phyloP scores from a whole-genome alignment of 2,888 invertebrate genomes.

The Perizoma affinitatum region DNA sequence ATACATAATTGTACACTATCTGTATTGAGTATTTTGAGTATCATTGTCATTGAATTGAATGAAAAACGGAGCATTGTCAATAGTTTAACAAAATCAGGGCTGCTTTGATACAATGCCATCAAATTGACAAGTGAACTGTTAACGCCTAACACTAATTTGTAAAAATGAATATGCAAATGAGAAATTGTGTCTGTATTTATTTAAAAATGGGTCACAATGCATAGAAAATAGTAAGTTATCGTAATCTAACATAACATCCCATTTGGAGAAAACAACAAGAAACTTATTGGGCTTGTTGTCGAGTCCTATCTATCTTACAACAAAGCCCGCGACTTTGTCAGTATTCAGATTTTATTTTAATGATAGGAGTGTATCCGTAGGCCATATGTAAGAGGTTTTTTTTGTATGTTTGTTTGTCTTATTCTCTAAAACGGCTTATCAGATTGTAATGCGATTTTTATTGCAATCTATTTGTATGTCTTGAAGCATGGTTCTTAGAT shows the following conservation, averaged over 20 bases:
- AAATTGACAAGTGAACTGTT: constrained; percentile 64
- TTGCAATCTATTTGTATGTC: too few relatives aligned
- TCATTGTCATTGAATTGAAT: constrained; percentile 35
- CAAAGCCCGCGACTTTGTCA: too few relatives aligned
- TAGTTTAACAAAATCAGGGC: constrained; percentile 56
- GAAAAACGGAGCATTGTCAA: constrained; percentile 17
- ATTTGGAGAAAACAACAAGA: too few relatives aligned
- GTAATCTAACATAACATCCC: neutral
- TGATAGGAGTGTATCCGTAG: too few relatives aligned
- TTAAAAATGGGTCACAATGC: constrained; percentile 57
- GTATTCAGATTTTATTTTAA: too few relatives aligned
- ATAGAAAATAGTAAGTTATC: constrained; percentile 76
- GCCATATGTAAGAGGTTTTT: too few relatives aligned
- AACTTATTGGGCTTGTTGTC: too few relatives aligned
- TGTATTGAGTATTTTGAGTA: constrained; percentile 45
- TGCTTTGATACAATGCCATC: constrained; percentile 56
- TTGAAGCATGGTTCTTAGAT: too few relatives aligned
- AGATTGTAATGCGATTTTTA: too few relatives aligned
- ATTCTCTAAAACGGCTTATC: too few relatives aligned
- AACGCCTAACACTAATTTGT: constrained; percentile 47
- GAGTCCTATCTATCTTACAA: too few relatives aligned
- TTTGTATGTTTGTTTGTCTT: too few relatives aligned
- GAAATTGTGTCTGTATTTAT: constrained; percentile 45
- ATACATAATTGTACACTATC: constrained; percentile 38
- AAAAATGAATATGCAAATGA: constrained; percentile 51